Conservation (phyloP, 2,888 invertebrate genomes). For the Bellardia bayeri region DNA sequence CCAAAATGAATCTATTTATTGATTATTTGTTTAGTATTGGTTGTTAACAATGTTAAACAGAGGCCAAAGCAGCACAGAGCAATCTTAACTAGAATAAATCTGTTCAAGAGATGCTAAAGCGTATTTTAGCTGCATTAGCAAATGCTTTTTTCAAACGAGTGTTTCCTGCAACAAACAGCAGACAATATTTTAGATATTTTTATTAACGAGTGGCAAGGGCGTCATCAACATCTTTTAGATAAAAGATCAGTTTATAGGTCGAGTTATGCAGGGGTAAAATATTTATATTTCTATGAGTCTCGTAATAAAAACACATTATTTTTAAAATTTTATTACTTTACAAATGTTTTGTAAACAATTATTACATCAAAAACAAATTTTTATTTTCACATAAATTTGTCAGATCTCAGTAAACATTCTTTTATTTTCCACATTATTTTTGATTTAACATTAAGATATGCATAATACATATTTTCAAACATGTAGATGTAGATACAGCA, state of each 20-base stretch:
- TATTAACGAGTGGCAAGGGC: conserved; percentile 63
- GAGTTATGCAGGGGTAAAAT: conserved; percentile 34
- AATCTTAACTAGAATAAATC: conserved; percentile 1
- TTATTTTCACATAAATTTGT: conserved; percentile 63
- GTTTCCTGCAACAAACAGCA: conserved; percentile 4
- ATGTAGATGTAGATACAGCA: not conserved
- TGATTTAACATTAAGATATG: conserved; percentile 57
- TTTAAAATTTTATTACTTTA: conserved; percentile 63
- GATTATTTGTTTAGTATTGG: conserved; percentile 73
- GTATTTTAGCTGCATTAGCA: not conserved
- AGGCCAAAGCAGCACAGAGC: conserved; percentile 18
- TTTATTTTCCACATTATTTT: conserved; percentile 26
- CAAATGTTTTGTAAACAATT: conserved; percentile 70
- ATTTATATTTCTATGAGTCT: conserved; percentile 26
- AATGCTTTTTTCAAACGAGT: conserved; percentile 15
- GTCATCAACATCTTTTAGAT: conserved; percentile 25
- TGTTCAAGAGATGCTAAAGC: conserved; percentile 27
- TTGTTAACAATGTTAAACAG: conserved; percentile 76
- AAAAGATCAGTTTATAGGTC: conserved; percentile 35
- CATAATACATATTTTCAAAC: not conserved
- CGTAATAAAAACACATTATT: conserved; percentile 55
- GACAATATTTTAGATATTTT: conserved; percentile 31
- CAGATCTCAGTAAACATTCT: conserved; percentile 26
- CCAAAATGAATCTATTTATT: conserved; percentile 67
- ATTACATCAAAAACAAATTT: conserved; percentile 59